phyloP scores from a whole-genome alignment of 23 tunicate species.

The Trididemnum nubilum region DNA sequence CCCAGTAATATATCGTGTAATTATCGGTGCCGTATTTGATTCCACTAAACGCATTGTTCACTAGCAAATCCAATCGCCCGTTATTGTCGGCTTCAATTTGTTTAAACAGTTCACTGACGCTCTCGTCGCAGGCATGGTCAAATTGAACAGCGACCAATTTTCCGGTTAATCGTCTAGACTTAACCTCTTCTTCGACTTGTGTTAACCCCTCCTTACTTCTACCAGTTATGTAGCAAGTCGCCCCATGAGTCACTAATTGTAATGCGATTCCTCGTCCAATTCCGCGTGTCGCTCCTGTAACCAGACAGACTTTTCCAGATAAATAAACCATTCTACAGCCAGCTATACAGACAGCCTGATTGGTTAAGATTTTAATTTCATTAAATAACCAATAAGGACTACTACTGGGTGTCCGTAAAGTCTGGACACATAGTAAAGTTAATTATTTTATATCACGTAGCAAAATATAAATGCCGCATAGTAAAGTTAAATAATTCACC shows the following conservation, averaged over 20 bases:
- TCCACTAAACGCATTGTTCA: conserved; percentile 69
- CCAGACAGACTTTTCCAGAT: conserved; percentile 54
- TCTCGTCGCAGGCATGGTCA: conserved; percentile 59
- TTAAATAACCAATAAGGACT: too few species aligned
- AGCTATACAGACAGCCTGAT: too few species aligned
- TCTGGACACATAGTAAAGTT: too few species aligned
- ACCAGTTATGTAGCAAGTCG: conserved; percentile 83
- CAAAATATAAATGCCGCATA: too few species aligned
- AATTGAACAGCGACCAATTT: conserved; percentile 53
- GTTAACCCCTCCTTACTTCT: conserved; percentile 47
- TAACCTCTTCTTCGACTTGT: conserved; percentile 16
- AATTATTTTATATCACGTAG: too few species aligned
- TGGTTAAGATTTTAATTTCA: too few species aligned
- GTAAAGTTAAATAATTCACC: too few species aligned
- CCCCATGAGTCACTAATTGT: conserved; percentile 72
- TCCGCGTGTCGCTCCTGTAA: conserved; percentile 83
- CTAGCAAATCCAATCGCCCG: conserved; percentile 60
- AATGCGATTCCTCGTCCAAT: conserved; percentile 80
- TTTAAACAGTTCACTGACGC: conserved; percentile 43
- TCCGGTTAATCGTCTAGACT: conserved; percentile 16
- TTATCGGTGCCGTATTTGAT: neutral
- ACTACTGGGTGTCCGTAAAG: too few species aligned
- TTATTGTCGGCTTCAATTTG: conserved; percentile 49
- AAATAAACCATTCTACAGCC: conserved; percentile 52
- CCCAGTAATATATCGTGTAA: neutral